These are phyloP conservation scores for Nemopilema nomurai DNA, from an alignment of 30 jellyfish, hydroid and myxozoan species.

Conservation along the genomic window DNA sequence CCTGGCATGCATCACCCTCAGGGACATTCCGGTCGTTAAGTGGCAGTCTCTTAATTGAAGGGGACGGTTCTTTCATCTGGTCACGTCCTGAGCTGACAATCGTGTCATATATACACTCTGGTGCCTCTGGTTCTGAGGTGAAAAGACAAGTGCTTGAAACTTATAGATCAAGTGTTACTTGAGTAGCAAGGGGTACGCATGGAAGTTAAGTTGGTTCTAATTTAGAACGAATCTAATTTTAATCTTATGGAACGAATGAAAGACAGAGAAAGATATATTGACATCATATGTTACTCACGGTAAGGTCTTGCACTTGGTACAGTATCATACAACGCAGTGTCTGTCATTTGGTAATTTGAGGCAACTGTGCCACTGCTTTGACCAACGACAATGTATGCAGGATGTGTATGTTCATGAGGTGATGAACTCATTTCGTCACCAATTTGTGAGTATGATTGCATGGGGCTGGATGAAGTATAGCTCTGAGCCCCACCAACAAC, in stretches of 20 bases:
- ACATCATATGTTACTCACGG: background rate
- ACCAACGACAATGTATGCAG: background rate
- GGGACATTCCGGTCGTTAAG: constrained; percentile 9
- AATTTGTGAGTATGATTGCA: background rate
- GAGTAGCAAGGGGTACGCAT: too few relatives aligned
- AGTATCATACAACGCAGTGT: background rate
- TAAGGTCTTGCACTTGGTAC: background rate
- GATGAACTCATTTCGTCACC: background rate
- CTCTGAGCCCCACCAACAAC: background rate
- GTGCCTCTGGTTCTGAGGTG: background rate
- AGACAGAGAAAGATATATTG: too few relatives aligned
- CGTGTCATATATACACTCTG: constrained; percentile 32
- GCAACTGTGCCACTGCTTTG: background rate
- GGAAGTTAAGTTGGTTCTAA: too few relatives aligned
- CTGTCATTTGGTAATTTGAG: background rate
- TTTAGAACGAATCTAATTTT: too few relatives aligned
- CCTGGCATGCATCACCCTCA: constrained; percentile 21
- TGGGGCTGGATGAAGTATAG: background rate
- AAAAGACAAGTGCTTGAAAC: too few relatives aligned
- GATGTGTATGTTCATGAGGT: background rate
- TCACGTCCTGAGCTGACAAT: background rate
- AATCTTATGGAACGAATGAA: too few relatives aligned
- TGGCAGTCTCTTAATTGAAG: constrained; percentile 13
- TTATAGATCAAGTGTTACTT: too few relatives aligned
- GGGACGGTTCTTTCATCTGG: constrained; percentile 1